Percentiles rank a stretch among this genome's conserved stretches.
phyloP scores from a whole-genome alignment of 2,113 vertebrate genomes.

The Abramis brama region DNA sequence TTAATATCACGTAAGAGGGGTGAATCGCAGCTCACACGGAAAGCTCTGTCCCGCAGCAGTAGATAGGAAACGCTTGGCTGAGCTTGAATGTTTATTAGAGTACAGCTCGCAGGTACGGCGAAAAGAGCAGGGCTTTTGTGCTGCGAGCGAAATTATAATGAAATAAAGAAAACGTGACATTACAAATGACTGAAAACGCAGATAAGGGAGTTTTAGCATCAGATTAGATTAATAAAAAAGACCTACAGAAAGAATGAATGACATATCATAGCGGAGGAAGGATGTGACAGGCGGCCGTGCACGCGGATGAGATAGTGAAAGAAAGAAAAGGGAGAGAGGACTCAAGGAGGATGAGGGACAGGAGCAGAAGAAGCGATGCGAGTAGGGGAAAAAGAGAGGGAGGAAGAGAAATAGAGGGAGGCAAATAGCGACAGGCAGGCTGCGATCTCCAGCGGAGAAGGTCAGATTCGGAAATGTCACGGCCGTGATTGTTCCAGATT shows the following conservation, averaged over 20 bases:
- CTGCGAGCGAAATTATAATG: slow-evolving; percentile 26
- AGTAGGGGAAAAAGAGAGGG: slow-evolving; percentile 32
- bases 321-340: slow-evolving; percentile 15
- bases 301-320: slow-evolving; percentile 18
- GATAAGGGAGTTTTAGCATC: slow-evolving; percentile 36
- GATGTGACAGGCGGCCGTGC: slow-evolving; percentile 24
- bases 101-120: slow-evolving; percentile 28
- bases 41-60: slow-evolving; percentile 14
- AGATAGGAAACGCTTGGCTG: slow-evolving; percentile 5
- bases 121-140: slow-evolving; percentile 40
- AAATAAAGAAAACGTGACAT: slow-evolving; percentile 32
- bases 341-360: slow-evolving; percentile 11
- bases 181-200: slow-evolving; percentile 30
- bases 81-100: slow-evolving; percentile 34
- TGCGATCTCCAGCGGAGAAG: slow-evolving; percentile 73
- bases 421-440: slow-evolving; percentile 61
- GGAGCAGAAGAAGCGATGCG: slow-evolving; percentile 14
- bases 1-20: neutral
- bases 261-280: slow-evolving; percentile 41
- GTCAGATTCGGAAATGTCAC: slow-evolving; percentile 82
- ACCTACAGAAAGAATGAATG: slow-evolving; percentile 28
- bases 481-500: slow-evolving; percentile 77
- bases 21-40: neutral
- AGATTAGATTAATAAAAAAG: slow-evolving; percentile 43
- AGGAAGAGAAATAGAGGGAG: slow-evolving; percentile 57